These are phyloP conservation scores for Echeneis naucrates DNA, from an alignment of 2,797 vertebrate genomes.

Conservation along the genomic window DNA sequence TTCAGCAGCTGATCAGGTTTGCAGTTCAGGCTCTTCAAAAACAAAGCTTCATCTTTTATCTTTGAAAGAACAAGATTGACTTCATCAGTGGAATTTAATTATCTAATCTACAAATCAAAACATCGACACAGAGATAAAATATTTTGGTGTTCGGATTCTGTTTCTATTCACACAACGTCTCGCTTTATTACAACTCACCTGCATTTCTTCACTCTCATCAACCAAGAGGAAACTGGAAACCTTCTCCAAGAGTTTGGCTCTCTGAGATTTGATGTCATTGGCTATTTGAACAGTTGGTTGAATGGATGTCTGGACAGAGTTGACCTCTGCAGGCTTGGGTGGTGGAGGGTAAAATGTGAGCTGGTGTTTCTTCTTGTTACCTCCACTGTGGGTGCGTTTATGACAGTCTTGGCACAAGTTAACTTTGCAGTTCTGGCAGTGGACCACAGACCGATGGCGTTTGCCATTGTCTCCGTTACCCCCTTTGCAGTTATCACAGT, in stretches of 20 bases:
- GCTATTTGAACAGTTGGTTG: slow-evolving; percentile 47
- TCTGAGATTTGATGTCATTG: slow-evolving; percentile 85
- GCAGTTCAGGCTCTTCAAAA: slow-evolving; percentile 92
- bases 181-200: slow-evolving; percentile 82
- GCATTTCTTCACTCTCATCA: slow-evolving; percentile 97
- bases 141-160: not conserved
- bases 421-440: slow-evolving; percentile 95
- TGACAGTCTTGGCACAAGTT: slow-evolving; percentile 96
- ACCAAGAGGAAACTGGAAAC: slow-evolving; percentile 95
- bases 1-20: slow-evolving; percentile 93
- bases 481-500: slow-evolving; percentile 94
- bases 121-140: not conserved
- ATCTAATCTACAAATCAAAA: not conserved
- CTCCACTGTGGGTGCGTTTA: slow-evolving; percentile 94
- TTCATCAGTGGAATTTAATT: not conserved
- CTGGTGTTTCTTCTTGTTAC: slow-evolving; percentile 94
- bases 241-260: slow-evolving; percentile 88
- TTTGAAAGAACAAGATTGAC: slow-evolving; percentile 60
- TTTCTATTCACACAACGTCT: not conserved
- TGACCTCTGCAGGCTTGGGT: slow-evolving; percentile 82
- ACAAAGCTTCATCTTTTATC: slow-evolving; percentile 92
- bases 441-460: slow-evolving; percentile 88
- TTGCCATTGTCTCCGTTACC: slow-evolving; percentile 81
- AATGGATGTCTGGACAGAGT: slow-evolving; percentile 60
- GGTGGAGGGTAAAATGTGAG: slow-evolving; percentile 86